Base-by-base conservation (phyloP, 2,113 vertebrate species). In the Phrynocephalus versicolor region DNA sequence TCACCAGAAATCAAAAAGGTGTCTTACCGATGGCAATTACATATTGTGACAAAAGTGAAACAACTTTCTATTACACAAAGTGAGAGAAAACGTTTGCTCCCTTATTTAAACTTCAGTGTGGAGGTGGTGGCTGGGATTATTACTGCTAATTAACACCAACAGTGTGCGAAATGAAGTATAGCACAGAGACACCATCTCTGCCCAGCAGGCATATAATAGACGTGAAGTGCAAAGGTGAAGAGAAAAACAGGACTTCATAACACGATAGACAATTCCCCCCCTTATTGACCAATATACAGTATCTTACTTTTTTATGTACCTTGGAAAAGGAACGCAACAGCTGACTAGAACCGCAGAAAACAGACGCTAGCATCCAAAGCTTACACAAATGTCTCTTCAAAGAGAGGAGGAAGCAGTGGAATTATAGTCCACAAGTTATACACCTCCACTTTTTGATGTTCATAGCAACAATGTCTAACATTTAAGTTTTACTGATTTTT, bases 61-160 rank as follows among this genome's bases (percentile, higher is more conserved):
- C 13, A 45, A 74, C 39, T 71, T 72, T 73, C 41, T 67, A 73
- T 27, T 73, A 77, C 67, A 12, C 1, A 58, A 77, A 73, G 74
- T 35, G 33, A 81, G 25, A 64, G 57, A 51, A 51, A 69, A 18
- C 21, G 2, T 18, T 78, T 73, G 45, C 67, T 64, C 55, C 27
- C 45, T 70, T 65, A 27, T 74, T 65, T 33, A 73, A 58, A 79
- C 2, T 3, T 45, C 69, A 80, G 12, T 62, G 41, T 30, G 15
- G 23, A 80, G 57, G 67, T 79, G n/a, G 76, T 72, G 30, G 57
- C 77, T 85, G 69, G 21, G 67, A 81, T 81, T 86, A 80, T 74
- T 64, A 65, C 58, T 72, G 37, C 39, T 64, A 85, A 85, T 85
- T 80, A 85, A 71, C 39, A 65, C 70, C 60, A 80, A 45, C 75